Evolutionary conservation across 2,113 vertebrate species (phyloP), one percentile per base, ranked within the genome.

Genomic region (Corythoichthys haematopterus): DNA sequence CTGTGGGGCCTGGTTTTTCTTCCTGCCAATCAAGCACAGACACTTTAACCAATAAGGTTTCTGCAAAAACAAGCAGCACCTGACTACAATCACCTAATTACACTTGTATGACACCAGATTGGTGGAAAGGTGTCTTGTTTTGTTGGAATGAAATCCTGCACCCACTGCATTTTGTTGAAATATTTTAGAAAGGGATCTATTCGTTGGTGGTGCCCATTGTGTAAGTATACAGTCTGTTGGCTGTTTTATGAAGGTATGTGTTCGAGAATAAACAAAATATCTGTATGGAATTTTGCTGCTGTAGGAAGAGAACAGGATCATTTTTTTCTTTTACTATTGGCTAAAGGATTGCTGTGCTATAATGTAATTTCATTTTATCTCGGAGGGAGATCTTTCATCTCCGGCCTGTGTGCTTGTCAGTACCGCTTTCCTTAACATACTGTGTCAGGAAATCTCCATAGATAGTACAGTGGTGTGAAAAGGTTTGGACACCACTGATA

Each of bases 371-470:
- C 33, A 33, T 62, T 71, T 65, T 62, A 8, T 56, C 56, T 77
- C 20, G 13, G 59, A 68, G 13, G 62, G 20, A 68, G 66, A 70
- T 66, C 51, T 43, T 57, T 85, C 66, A 68, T 43, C 68, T 80
- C 62, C 65, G 70, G 75, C 72, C 75, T 81, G 20, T 57, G 65
- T 55, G 51, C 28, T 3, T 76, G 80, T 85, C 79, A 46, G 53
- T 66, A 75, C 65, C 68, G 77, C 66, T 85, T 83, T 70, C 59
- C 62, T 50, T 84, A 81, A 78, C 53, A 67, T 56, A 60, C 61
- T 10, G 6, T 53, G 57, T 83, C 52, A 65, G 64, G 61, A 62
- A 64, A 76, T n/a, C 65, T 76, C 59, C 35, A 55, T 28, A 68
- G 69, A 82, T 60, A 50, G 60, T 78, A 72, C 73, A 28, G 6